These are phyloP conservation scores for Acropternis orthonyx DNA, from an alignment of 2,797 vertebrate genomes.

Conservation along the genomic window DNA sequence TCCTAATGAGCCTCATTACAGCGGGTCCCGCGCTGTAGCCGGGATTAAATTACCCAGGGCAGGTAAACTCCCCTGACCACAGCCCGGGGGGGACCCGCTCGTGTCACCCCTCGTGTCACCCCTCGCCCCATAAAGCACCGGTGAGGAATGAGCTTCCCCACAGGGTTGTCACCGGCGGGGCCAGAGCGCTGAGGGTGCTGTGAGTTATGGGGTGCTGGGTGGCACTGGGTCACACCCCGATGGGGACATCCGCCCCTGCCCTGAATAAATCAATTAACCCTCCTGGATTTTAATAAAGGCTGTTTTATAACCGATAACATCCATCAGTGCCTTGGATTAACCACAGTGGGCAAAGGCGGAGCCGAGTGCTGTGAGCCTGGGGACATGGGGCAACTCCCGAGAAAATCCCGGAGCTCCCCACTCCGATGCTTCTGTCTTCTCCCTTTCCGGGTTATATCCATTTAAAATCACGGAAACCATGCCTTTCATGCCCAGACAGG, in stretches of 20 bases:
- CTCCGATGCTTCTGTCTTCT: background rate
- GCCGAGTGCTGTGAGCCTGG: rapidly evolving
- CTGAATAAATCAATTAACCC: background rate
- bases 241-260: background rate
- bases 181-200: background rate
- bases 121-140: conserved; percentile 17
- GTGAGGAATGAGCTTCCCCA: background rate
- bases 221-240: background rate
- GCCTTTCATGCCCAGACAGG: no score
- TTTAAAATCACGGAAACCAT: rapidly evolving
- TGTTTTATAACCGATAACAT: background rate
- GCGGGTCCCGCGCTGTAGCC: background rate
- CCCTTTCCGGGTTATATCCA: no score
- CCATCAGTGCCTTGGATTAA: background rate
- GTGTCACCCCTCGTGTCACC: background rate
- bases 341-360: rapidly evolving
- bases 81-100: background rate
- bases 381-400: rapidly evolving
- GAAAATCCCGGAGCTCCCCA: background rate
- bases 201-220: conserved; percentile 15
- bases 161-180: background rate
- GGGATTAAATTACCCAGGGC: background rate
- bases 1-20: conserved; percentile 55
- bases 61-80: background rate
- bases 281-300: background rate